A percentile compares a stretch with the other conserved stretches of the same genome.
These are phyloP conservation scores for Palaemon carinicauda DNA, from an alignment of 1,140 invertebrate species.

Conservation along the genomic window DNA sequence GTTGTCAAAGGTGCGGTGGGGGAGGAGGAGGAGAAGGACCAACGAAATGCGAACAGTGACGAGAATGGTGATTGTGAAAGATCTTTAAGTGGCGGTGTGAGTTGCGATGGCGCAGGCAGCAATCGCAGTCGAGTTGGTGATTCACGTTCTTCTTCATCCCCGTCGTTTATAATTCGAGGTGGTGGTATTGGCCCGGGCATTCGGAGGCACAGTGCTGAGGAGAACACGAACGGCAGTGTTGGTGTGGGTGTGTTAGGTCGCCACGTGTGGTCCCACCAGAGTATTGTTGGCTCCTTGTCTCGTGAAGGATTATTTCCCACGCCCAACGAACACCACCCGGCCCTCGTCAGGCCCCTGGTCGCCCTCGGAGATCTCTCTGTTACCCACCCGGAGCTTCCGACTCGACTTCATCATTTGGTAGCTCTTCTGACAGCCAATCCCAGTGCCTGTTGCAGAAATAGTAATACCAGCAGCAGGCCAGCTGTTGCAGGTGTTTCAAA, in stretches of 20 bases:
- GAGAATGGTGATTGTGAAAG: neutral
- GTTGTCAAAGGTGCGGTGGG: neutral
- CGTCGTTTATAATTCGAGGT: too few relatives aligned
- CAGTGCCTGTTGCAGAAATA: neutral
- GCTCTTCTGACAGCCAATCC: slow-evolving; percentile 2
- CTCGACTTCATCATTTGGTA: slow-evolving; percentile 32
- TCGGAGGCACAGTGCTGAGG: slow-evolving; percentile 37
- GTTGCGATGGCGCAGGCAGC: neutral
- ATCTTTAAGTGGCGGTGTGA: neutral
- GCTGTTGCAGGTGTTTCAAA: neutral
- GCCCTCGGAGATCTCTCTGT: slow-evolving; percentile 42
- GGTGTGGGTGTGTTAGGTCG: neutral
- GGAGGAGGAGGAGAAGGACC: neutral
- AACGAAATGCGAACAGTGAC: neutral
- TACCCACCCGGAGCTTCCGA: slow-evolving; percentile 31
- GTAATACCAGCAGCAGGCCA: too few relatives aligned
- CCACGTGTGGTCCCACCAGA: slow-evolving; percentile 49
- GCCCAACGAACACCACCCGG: slow-evolving; percentile 45
- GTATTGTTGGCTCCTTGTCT: slow-evolving; percentile 40
- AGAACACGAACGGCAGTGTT: neutral
- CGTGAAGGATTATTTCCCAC: slow-evolving; percentile 38
- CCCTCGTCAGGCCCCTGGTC: slow-evolving; percentile 36
- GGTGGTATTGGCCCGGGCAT: neutral
- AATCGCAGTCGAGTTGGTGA: neutral
- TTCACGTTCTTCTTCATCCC: too few relatives aligned